Base-by-base conservation (phyloP, 2,888 invertebrate species). In the Cerceris rybyensis region DNA sequence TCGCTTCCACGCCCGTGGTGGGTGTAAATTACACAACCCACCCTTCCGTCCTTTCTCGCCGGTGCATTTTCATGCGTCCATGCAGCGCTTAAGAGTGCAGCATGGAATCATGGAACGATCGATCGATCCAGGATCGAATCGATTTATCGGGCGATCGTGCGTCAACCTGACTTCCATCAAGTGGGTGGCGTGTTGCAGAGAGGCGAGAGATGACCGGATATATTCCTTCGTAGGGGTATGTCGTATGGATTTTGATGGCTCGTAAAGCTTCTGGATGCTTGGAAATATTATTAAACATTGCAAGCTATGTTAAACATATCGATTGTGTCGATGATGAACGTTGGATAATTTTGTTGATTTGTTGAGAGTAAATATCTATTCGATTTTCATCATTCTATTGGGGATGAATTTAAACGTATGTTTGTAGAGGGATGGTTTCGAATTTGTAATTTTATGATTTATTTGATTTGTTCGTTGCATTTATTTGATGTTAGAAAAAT, bases 81-180 rank as follows among this genome's bases (percentile, higher is more conserved):
- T 39, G 11, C 63, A 70, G 50, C 71, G 81, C 68, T 83, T 71
- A 72, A 82, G 78, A 83, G 83, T 84, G 80, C 78, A 75, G 67
- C 69, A 57, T 69, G 70, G 71, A 64, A 76, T 76, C 74, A 49
- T 28, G 17, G 61, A 16, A 39, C 41, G 17, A 60, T 63, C 28
- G 43, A 42, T 61, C 46, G 72, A 67, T 55, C 69, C 78, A 42
- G 55, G 66, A 73, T 65, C 59, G 74, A 77, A 60, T 43, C 83
- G 77, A 71, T 57, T 65, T 64, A 69, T 73, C 74, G 73, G 65
- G 60, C 69, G 78, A 73, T 55, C 83, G 70, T 72, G 63, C 71
- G 80, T 78, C 82, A 65, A 80, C 72, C 72, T 76, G 63, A 70
- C 72, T 60, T 17, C 65, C 71, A 61, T 71, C 78, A 57, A 52